Evolutionary conservation across 2,113 vertebrate species (phyloP), one percentile per base, ranked within the genome.

Genomic region (Cavia aperea): DNA sequence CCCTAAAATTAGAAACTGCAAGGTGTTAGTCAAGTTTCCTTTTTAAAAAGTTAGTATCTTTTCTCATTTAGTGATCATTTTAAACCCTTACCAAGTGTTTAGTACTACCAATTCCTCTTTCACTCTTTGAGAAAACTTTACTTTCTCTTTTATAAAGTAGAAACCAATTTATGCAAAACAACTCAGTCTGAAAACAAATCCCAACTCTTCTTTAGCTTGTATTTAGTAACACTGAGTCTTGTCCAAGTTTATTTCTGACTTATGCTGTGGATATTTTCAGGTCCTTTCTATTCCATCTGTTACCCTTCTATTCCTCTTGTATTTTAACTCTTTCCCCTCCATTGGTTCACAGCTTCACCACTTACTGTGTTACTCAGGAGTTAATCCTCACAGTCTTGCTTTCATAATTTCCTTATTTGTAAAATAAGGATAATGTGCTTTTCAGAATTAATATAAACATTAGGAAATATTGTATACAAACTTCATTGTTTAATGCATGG

Each of bases 91-190:
- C 72, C 26, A 29, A 18, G 36, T 11, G 51, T 51, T 79, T 46
- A 70, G 4, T 51, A 60, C 51, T 60, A 15, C 13, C 56, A 16
- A 18, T 33, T 46, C 21, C 24, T n/a, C 29, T 39, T 85, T 88
- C 19, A 73, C 29, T 73, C 56, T 73, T 65, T 88, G 31, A 81
- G 79, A 51, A 31, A 86, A 36, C 51, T 92, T 88, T 77, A 39
- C 72, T 68, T 91, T 88, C 92, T 84, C 75, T 83, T 82, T 87
- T n/a, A 46, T 51, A 88, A 86, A 89, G 29, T 54, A 72, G 26
- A 93, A 92, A 90, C n/a, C 49, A 78, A 46, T 77, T 70, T 68
- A 36, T 66, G n/a, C 19, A 75, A 95, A 89, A 60, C 33, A 77
- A 5, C 21, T 89, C 29, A 62, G 23, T 36, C n/a, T 77, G 13